Conservation (phyloP, 2,888 invertebrate genomes). For the Axea sp. region DNA sequence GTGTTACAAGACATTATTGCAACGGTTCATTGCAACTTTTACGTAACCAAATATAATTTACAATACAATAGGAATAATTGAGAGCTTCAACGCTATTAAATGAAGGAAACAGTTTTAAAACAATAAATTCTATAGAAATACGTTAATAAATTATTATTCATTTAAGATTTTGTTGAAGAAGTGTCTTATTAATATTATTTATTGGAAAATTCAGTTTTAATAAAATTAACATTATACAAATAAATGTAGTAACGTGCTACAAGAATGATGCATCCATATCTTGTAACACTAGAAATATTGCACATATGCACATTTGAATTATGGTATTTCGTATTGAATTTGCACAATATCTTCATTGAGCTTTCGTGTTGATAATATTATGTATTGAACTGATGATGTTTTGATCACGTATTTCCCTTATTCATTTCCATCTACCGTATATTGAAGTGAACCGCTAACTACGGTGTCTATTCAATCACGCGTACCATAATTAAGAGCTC, state of each 20-base stretch:
- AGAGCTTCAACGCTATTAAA: not conserved
- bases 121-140: too few species aligned
- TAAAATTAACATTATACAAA: not conserved
- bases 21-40: conserved; percentile 19
- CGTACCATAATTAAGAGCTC: too few species aligned
- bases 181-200: too few species aligned
- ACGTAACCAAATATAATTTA: conserved; percentile 6
- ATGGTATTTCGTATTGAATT: conserved; percentile 44
- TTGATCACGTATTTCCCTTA: conserved; percentile 68
- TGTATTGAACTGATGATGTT: conserved; percentile 72
- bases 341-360: conserved; percentile 44
- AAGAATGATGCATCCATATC: conserved; percentile 24
- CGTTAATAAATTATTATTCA: too few species aligned
- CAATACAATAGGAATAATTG: conserved; percentile 6
- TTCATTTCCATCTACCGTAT: too few species aligned
- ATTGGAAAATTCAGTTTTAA: conserved; percentile 1
- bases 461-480: too few species aligned
- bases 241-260: not conserved
- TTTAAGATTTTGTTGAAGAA: too few species aligned
- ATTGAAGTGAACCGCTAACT: too few species aligned
- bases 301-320: conserved; percentile 15
- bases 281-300: conserved; percentile 21
- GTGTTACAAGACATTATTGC: too few species aligned
- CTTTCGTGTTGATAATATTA: conserved; percentile 67
- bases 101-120: not conserved